Conservation (phyloP, 2,797 vertebrate species). For the Aythya fuligula region DNA sequence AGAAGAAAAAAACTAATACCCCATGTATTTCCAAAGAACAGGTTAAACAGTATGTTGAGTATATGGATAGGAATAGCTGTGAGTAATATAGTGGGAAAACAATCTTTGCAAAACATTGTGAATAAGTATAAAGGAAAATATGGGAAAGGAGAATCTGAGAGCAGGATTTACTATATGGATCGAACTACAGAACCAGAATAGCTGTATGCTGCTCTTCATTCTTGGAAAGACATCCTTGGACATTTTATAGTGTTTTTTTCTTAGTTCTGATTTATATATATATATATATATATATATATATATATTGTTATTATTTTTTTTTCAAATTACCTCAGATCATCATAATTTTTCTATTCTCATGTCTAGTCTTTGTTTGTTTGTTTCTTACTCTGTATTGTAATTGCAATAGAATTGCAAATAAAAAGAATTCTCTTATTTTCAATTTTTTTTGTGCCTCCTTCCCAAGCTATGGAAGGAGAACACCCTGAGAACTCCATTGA, state of each 20-base stretch:
- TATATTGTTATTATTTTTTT: not conserved
- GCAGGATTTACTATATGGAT: not conserved
- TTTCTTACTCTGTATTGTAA: not conserved
- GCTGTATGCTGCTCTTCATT: not conserved
- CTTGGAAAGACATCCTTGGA: not conserved
- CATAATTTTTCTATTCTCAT: not conserved
- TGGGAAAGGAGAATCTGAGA: not conserved
- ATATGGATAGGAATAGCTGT: not conserved
- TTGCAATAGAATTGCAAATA: not conserved
- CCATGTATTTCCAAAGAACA: not conserved
- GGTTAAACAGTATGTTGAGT: not conserved
- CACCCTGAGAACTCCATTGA: not conserved
- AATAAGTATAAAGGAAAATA: not conserved
- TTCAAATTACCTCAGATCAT: not conserved
- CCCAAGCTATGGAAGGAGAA: not conserved
- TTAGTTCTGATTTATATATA: too few relatives aligned
- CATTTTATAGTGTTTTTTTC: not conserved
- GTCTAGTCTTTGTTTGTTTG: not conserved
- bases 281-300: too few relatives aligned
- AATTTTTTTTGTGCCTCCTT: not conserved
- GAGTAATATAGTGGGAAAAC: not conserved
- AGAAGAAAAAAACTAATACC: not conserved
- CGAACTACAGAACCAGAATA: not conserved
- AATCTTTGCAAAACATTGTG: not conserved
- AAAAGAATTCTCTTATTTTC: not conserved